Conservation (phyloP, 2,888 invertebrate species). For the Philereme transversata region DNA sequence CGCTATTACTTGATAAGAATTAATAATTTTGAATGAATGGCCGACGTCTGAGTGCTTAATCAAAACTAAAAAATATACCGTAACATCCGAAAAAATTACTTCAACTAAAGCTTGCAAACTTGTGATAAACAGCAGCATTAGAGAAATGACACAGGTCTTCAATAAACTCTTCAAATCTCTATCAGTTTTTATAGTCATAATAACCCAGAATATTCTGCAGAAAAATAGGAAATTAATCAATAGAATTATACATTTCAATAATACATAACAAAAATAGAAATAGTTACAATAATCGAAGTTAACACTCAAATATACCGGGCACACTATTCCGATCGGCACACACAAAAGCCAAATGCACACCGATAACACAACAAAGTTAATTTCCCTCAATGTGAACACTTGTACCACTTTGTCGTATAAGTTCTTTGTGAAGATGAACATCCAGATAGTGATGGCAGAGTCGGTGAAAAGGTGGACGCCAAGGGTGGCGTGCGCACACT, state of each 20-base stretch:
- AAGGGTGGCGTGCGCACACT: slow-evolving; percentile 25
- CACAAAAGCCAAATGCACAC: slow-evolving; percentile 51
- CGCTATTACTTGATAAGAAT: slow-evolving; percentile 39
- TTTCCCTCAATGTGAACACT: slow-evolving; percentile 53
- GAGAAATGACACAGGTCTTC: slow-evolving; percentile 47
- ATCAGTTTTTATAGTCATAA: slow-evolving; percentile 33
- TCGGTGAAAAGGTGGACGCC: slow-evolving; percentile 52
- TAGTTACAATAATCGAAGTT: slow-evolving; percentile 13
- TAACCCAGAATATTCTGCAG: slow-evolving; percentile 55
- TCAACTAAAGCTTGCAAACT: slow-evolving; percentile 63
- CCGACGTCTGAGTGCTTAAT: slow-evolving; percentile 18
- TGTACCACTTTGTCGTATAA: slow-evolving; percentile 65
- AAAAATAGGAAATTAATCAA: slow-evolving; percentile 56
- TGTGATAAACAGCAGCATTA: slow-evolving; percentile 56
- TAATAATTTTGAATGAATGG: slow-evolving; percentile 37
- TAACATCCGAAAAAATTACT: slow-evolving; percentile 54
- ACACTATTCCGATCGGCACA: slow-evolving; percentile 48
- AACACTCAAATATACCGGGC: slow-evolving; percentile 13
- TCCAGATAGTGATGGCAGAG: slow-evolving; percentile 56
- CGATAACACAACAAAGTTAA: slow-evolving; percentile 43
- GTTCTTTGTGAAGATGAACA: slow-evolving; percentile 66
- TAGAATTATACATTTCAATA: slow-evolving; percentile 49
- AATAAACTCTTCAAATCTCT: slow-evolving; percentile 34
- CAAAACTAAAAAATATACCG: slow-evolving; percentile 31
- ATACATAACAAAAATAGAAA: slow-evolving; percentile 48